Conservation (phyloP, 2,113 vertebrate genomes). For the Peromyscus polionotus region DNA sequence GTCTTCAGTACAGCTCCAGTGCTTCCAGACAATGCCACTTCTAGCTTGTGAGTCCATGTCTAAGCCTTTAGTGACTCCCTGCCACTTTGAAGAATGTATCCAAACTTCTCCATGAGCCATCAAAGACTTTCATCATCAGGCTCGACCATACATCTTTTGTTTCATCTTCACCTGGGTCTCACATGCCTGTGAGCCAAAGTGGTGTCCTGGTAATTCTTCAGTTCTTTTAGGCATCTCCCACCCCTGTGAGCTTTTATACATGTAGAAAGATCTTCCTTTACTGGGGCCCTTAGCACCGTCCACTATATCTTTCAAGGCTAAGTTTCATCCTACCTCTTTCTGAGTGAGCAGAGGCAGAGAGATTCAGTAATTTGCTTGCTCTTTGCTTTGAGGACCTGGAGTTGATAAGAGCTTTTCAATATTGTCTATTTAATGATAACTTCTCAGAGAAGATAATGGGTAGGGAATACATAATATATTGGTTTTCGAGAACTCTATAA, state of each 20-base stretch:
- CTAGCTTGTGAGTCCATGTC: background rate
- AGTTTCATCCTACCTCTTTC: background rate
- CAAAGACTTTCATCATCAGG: background rate
- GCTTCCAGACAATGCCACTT: background rate
- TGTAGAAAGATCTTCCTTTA: background rate
- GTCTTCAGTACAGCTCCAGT: background rate
- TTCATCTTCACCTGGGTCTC: background rate
- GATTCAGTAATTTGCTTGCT: background rate
- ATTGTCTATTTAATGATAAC: background rate
- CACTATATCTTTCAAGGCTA: background rate
- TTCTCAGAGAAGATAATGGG: background rate
- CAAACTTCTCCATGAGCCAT: background rate
- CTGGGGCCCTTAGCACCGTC: background rate
- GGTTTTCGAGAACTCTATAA: background rate
- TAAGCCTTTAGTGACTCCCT: background rate
- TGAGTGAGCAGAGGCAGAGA: background rate
- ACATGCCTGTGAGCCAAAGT: background rate
- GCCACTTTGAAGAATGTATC: background rate
- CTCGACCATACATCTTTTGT: background rate
- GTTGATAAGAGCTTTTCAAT: background rate
- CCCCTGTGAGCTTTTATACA: background rate
- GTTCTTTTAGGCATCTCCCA: background rate
- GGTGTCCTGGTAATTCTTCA: background rate
- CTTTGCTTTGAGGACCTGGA: background rate
- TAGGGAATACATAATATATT: background rate